Conservation (phyloP, 1,140 invertebrate species). For the Drosophila hydei region DNA sequence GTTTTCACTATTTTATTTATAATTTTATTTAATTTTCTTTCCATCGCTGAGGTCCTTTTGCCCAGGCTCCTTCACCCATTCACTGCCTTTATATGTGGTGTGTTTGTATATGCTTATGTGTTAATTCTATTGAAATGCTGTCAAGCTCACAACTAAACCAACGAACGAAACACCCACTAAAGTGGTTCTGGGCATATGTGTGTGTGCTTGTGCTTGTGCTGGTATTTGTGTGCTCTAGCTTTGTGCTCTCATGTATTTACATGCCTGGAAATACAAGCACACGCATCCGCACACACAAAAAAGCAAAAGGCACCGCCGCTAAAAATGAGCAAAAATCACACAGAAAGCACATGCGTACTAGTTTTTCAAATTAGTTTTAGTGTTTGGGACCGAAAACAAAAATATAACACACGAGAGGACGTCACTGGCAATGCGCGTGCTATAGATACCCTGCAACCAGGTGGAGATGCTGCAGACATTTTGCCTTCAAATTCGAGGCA, state of each 20-base stretch:
- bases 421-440: background rate
- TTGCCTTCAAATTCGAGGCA: too few relatives aligned
- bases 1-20: constrained; percentile 61
- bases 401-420: constrained; percentile 13
- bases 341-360: constrained; percentile 62
- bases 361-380: constrained; percentile 81
- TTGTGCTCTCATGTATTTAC: constrained; percentile 64
- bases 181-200: constrained; percentile 36
- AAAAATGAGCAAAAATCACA: constrained; percentile 75
- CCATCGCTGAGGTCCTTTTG: constrained; percentile 52
- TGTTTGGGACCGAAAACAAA: constrained; percentile 39
- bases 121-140: constrained; percentile 82
- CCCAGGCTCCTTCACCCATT: constrained; percentile 34
- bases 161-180: constrained; percentile 73
- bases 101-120: constrained; percentile 62
- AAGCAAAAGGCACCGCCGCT: constrained; percentile 52
- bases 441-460: background rate
- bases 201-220: constrained; percentile 19
- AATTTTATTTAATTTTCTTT: constrained; percentile 81
- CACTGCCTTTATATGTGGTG: constrained; percentile 9
- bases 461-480: too few relatives aligned
- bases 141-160: constrained; percentile 76
- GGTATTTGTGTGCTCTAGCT: constrained; percentile 15
- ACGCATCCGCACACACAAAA: constrained; percentile 23
- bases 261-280: constrained; percentile 59